A percentile compares a stretch with the other conserved stretches of the same genome.
Conservation (phyloP, 2,888 invertebrate species). For the Adelognathus sp. region DNA sequence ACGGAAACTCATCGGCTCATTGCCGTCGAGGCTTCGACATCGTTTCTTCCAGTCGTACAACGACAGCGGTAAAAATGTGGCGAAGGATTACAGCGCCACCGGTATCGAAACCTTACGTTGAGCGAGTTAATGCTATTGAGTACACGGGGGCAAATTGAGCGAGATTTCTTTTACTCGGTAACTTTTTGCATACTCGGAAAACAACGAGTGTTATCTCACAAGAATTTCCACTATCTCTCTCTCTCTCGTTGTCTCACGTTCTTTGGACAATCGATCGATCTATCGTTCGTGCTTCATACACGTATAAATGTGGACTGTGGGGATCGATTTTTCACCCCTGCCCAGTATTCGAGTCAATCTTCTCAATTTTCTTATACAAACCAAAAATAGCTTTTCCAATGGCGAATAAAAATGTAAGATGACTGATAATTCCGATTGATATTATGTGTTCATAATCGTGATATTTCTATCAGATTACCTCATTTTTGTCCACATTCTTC, state of each 20-base stretch:
- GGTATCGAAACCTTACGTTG: slow-evolving; percentile 44
- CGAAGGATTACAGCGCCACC: slow-evolving; percentile 1
- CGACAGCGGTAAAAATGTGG: background rate
- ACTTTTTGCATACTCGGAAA: background rate
- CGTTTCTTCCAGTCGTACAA: background rate
- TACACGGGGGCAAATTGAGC: slow-evolving; percentile 4
- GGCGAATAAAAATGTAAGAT: no score
- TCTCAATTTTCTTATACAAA: background rate
- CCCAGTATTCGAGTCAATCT: background rate
- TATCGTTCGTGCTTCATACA: background rate
- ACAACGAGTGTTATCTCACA: slow-evolving; percentile 28
- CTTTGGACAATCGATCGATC: background rate
- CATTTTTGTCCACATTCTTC: no score
- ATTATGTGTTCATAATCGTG: no score
- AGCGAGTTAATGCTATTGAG: slow-evolving; percentile 41
- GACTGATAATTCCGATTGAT: no score
- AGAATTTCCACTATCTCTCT: background rate
- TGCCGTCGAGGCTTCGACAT: background rate
- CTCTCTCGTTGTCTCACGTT: slow-evolving; percentile 18
- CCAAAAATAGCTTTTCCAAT: no score
- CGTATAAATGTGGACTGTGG: background rate
- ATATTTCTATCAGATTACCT: no score
- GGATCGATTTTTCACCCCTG: background rate
- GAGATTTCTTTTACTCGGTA: slow-evolving; percentile 3
- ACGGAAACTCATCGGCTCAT: background rate